These are phyloP conservation scores for Stenichneumon culpator DNA, from an alignment of 2,888 invertebrate species.

Conservation along the genomic window DNA sequence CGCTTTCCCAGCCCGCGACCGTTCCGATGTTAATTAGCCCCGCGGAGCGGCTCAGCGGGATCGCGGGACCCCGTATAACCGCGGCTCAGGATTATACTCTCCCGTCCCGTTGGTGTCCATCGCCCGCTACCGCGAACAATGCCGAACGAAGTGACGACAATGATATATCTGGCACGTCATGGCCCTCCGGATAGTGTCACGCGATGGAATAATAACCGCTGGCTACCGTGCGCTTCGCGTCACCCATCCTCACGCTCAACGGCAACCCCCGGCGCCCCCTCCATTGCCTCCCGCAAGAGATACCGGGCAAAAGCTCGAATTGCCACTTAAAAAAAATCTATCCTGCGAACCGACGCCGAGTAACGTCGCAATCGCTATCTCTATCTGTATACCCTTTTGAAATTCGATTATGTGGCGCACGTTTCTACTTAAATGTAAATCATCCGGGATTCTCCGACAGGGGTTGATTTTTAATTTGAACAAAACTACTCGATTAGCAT, in stretches of 20 bases:
- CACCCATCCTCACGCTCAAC: conserved; percentile 23
- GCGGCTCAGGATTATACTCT: conserved; percentile 74
- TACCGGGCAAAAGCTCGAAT: conserved; percentile 59
- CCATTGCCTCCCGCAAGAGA: conserved; percentile 1
- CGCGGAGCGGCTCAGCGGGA: conserved; percentile 53
- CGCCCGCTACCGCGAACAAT: conserved; percentile 73
- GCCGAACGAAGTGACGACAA: conserved; percentile 81
- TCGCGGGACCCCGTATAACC: conserved; percentile 67
- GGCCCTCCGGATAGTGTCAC: conserved; percentile 71
- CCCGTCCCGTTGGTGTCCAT: conserved; percentile 73
- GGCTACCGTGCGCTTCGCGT: conserved; percentile 31
- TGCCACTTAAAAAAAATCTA: conserved; percentile 62
- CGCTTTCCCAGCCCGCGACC: conserved; percentile 71
- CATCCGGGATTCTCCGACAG: background rate
- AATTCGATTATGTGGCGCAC: background rate
- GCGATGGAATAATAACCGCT: conserved; percentile 64
- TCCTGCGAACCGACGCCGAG: conserved; percentile 16
- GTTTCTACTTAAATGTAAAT: background rate
- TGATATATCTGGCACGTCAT: conserved; percentile 78
- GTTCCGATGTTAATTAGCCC: conserved; percentile 83
- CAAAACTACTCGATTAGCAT: background rate
- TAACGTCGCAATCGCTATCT: background rate
- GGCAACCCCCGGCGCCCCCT: background rate
- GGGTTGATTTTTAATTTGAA: background rate
- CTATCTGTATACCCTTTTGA: background rate